A percentile compares a stretch with the other conserved stretches of the same genome.
Evolutionary conservation across 2,113 vertebrate species (phyloP).

Genomic region (Lampris incognitus): DNA sequence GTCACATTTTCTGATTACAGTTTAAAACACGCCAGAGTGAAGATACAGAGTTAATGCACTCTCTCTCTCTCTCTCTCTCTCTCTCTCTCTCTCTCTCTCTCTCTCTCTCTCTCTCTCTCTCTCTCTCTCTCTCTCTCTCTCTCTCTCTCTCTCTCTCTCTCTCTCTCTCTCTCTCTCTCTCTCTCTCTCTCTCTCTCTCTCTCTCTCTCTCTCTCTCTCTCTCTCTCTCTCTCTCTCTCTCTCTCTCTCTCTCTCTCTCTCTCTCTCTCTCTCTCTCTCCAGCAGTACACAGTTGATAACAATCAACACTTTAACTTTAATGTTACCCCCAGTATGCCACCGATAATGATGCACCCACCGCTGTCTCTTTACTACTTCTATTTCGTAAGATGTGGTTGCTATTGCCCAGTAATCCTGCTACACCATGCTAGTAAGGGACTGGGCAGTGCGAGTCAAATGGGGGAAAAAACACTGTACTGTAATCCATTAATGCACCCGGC

Average conservation of each 20-base stretch:
- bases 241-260: too few relatives aligned
- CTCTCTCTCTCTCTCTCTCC: too few relatives aligned
- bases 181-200: too few relatives aligned
- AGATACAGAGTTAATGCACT: neutral
- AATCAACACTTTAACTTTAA: neutral
- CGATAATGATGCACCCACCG: neutral
- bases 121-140: too few relatives aligned
- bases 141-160: too few relatives aligned
- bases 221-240: too few relatives aligned
- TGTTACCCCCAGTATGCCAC: neutral
- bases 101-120: too few relatives aligned
- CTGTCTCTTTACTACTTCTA: conserved; percentile 33
- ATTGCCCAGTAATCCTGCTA: conserved; percentile 70
- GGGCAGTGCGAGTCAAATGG: conserved; percentile 58
- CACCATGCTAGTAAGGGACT: conserved; percentile 51
- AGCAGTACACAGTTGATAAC: too few relatives aligned
- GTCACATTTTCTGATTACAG: neutral
- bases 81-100: too few relatives aligned
- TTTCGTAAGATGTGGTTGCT: conserved; percentile 47
- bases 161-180: too few relatives aligned
- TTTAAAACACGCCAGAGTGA: neutral
- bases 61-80: too few relatives aligned
- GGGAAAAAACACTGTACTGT: conserved; percentile 65
- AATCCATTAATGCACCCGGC: conserved; percentile 81
- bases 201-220: too few relatives aligned